Conservation (phyloP, 2,113 vertebrate genomes). For the Ciconia boyciana region DNA sequence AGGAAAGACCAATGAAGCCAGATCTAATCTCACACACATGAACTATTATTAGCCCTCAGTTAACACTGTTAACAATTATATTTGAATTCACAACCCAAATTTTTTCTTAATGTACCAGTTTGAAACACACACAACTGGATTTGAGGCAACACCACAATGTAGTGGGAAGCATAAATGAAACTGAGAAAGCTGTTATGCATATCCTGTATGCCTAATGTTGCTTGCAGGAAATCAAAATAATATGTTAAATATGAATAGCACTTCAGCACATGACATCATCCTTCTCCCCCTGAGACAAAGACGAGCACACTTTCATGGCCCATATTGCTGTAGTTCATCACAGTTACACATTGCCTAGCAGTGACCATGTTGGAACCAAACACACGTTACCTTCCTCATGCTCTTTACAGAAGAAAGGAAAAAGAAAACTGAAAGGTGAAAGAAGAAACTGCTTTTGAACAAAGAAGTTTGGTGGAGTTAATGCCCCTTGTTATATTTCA, state of each 20-base stretch:
- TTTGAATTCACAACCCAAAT: not conserved
- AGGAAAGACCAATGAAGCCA: not conserved
- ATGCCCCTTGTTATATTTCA: not conserved
- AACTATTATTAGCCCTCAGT: not conserved
- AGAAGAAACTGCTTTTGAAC: not conserved
- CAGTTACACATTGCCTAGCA: not conserved
- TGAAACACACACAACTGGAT: not conserved
- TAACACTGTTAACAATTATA: not conserved
- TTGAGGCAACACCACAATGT: not conserved
- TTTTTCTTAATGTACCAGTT: not conserved
- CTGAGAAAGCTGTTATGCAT: not conserved
- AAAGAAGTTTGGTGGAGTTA: not conserved
- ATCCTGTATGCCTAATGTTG: not conserved
- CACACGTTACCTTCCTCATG: no score
- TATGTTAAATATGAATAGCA: not conserved
- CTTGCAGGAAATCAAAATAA: not conserved
- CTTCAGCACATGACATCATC: not conserved
- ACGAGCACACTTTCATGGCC: not conserved
- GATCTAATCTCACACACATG: not conserved
- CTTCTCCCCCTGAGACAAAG: not conserved
- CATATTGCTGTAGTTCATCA: not conserved
- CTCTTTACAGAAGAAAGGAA: not conserved
- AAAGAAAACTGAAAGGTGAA: not conserved
- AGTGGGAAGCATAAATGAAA: not conserved
- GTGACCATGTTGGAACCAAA: fast-evolving